Base-by-base conservation (phyloP, 2,113 vertebrate genomes). In the Bos indicus region DNA sequence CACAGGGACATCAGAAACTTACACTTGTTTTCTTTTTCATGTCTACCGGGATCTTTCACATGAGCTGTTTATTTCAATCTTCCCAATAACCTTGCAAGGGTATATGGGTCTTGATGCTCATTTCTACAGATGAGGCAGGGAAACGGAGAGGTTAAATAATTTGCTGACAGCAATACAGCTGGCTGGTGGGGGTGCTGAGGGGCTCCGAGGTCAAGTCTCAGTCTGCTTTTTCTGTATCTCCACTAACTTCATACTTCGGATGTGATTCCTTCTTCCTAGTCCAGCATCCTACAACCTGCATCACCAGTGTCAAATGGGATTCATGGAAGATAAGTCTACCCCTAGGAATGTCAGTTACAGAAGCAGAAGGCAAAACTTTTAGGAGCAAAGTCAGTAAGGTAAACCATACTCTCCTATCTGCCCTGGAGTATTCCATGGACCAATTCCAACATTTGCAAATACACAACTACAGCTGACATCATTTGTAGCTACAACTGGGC, bases 401-500 rank as follows among this genome's bases (percentile, higher is more conserved):
- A 48, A 36, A 83, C 19, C 5, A 2, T 15, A 62, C 80, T 26
- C 80, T 77, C 2, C 0, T 40, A 3, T 77, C 43, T 25, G 43
- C 62, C 14, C 14, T 28, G 40, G 6, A 25, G 14, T 23, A 11
- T 30, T 67, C 60, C 3, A 2, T 7, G 88, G 78, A 12, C 77
- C 17, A 11, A 1, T 30, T 43, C 51, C 36, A 46, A 12, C 16
- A 7, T 36, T 28, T 36, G 59, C 25, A 51, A 54, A 9, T 5
- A 5, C 0, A 21, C 26, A 7, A 1, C 9, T 15, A 3, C 2
- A 13, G 43, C 16, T 36, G 16, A 2, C 56, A 17, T 1, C 3
- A 43, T 57, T 17, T 59, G 40, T 14, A 40, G 78, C 43, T 19
- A 14, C 26, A 77, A n/a, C 25, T 25, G 33, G 33, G 10, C 7